Evolutionary conservation across 2,113 vertebrate genomes (phyloP), one percentile per base, ranked within the genome.

Genomic region (Silurus meridionalis): DNA sequence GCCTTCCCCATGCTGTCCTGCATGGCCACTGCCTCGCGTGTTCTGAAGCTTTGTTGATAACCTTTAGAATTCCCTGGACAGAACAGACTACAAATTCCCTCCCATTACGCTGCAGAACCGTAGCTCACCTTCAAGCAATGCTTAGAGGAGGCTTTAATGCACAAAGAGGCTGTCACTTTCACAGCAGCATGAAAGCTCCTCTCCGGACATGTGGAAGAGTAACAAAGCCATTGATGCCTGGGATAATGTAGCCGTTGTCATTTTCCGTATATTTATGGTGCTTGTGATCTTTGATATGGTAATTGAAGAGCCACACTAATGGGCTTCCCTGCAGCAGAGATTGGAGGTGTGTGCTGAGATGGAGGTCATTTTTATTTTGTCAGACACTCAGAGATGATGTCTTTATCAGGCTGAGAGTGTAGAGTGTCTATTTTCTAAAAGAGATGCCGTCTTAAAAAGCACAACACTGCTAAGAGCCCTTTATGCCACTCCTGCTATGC

Each of bases 31-130:
- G 92, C 88, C 37, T 92, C 93, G 92, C 92, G 93, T 95, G 37
- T 80, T 94, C 94, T 94, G 94, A 96, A 95, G 94, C 94, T 94
- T 93, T 94, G 87, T 93, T 92, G 94, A 96, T 98, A 97, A 98
- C 97, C 97, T 97, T 97, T 96, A 91, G 92, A 94, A 96, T 94
- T 96, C 94, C 94, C 93, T 90, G 89, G 95, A 91, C 92, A 94
- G 92, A 91, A 91, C 93, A 91, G 14, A 69, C 90, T 90, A 93
- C 92, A 93, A 89, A 93, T 91, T 93, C 93, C 91, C 94, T 94
- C 92, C 95, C 92, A 94, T 95, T 95, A 94, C 91, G 91, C 92
- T 91, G 83, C 84, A 90, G 92, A 87, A 75, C 28, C 64, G 91
- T 74, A 87, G 88, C 85, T 58, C 60, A 87, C 89, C 91, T 91